Percentiles rank a stretch among this genome's conserved stretches.
Evolutionary conservation across 2,113 vertebrate species (phyloP).

Genomic region (Tylochromis polylepis): DNA sequence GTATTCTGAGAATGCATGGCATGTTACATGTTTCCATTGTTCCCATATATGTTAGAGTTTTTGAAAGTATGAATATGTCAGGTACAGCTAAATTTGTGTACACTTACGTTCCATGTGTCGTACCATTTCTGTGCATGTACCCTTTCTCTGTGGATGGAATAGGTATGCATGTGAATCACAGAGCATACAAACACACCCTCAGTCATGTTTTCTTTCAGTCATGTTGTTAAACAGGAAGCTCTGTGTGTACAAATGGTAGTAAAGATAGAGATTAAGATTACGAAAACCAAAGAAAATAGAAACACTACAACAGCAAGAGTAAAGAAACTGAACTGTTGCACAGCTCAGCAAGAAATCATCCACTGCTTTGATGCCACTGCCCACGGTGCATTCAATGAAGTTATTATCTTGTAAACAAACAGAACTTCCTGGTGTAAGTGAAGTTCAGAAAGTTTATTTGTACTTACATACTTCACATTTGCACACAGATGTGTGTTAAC

Average conservation of each 20-base stretch:
- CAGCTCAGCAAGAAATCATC: background rate
- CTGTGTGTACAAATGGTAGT: background rate
- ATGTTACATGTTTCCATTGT: background rate
- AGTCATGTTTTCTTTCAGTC: background rate
- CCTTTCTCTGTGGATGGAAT: background rate
- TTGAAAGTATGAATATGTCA: background rate
- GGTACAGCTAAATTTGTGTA: background rate
- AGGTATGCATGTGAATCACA: constrained; percentile 25
- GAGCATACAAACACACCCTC: constrained; percentile 36
- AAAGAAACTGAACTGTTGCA: background rate
- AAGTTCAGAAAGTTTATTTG: background rate
- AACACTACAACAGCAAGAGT: background rate
- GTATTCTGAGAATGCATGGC: background rate
- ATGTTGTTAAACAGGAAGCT: background rate
- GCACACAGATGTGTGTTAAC: background rate
- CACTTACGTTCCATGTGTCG: too few relatives aligned
- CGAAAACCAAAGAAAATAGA: background rate
- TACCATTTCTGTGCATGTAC: background rate
- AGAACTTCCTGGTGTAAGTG: background rate
- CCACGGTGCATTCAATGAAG: background rate
- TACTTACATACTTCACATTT: background rate
- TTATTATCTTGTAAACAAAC: background rate
- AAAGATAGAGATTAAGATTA: background rate
- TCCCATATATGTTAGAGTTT: background rate
- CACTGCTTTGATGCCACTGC: background rate